Percentiles rank a stretch among this genome's conserved stretches.
Evolutionary conservation across 2,113 vertebrate species (phyloP).

Genomic region (Tringa solitaria): DNA sequence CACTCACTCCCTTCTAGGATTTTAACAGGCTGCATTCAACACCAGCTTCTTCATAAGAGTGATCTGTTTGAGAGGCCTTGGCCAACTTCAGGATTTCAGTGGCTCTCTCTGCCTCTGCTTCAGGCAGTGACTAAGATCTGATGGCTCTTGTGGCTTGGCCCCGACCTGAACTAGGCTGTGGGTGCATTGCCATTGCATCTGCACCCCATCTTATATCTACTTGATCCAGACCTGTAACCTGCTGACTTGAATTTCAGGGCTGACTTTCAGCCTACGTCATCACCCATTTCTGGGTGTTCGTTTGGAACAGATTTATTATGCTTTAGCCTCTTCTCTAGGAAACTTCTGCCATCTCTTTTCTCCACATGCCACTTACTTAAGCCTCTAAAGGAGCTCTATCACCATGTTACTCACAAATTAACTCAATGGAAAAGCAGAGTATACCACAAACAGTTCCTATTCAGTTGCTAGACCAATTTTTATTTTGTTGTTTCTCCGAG

Average conservation of each 20-base stretch:
- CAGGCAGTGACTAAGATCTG: neutral
- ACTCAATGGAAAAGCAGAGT: neutral
- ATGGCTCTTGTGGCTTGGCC: neutral
- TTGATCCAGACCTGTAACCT: neutral
- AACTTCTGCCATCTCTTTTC: neutral
- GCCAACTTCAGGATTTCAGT: neutral
- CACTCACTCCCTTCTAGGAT: neutral
- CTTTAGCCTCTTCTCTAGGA: neutral
- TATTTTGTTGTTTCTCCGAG: neutral
- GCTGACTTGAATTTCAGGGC: neutral
- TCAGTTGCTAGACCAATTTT: neutral
- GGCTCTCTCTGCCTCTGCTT: neutral
- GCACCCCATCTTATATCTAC: neutral
- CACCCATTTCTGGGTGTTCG: neutral
- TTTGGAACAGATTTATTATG: neutral
- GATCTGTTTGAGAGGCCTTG: neutral
- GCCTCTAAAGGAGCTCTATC: neutral
- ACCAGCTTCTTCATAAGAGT: neutral
- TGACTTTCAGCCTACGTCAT: neutral
- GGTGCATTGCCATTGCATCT: neutral
- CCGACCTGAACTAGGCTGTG: neutral
- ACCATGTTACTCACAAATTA: neutral
- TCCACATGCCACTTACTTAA: neutral
- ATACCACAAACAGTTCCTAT: rapidly evolving
- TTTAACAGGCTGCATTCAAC: neutral